phyloP scores from a whole-genome alignment of 2,888 invertebrate genomes.

The Teinopalpus imperialis region DNA sequence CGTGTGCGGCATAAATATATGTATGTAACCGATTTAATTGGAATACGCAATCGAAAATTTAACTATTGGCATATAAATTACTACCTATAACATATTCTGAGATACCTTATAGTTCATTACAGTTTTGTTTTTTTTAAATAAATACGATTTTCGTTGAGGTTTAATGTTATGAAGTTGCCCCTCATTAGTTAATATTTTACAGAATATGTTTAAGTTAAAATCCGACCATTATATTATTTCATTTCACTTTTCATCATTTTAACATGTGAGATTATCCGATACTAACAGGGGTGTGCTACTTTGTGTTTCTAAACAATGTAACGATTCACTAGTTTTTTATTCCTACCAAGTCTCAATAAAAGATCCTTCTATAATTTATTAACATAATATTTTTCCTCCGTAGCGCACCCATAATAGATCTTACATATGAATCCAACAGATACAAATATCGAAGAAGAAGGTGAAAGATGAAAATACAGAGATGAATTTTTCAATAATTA shows the following conservation, averaged over 20 bases:
- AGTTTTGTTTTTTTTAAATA: no score
- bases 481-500: constrained; percentile 28
- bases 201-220: no score
- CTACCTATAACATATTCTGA: no score
- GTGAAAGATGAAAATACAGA: constrained; percentile 36
- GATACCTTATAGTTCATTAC: no score
- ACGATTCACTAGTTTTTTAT: constrained; percentile 16
- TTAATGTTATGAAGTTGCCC: no score
- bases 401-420: constrained; percentile 77
- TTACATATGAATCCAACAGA: constrained; percentile 67
- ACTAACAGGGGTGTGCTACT: constrained; percentile 67
- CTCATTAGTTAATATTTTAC: no score
- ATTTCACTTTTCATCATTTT: constrained; percentile 22
- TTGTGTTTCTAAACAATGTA: constrained; percentile 9
- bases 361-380: constrained; percentile 29
- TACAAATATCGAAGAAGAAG: constrained; percentile 73
- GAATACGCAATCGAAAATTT: no score
- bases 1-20: no score
- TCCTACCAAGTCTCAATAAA: constrained; percentile 21
- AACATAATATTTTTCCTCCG: constrained; percentile 55
- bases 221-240: no score
- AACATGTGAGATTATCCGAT: constrained; percentile 12
- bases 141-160: no score
- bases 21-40: no score
- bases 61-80: no score